A percentile compares a stretch with the other conserved stretches of the same genome.
Conservation (phyloP, 2,888 invertebrate species). For the Palloptera scutellata region DNA sequence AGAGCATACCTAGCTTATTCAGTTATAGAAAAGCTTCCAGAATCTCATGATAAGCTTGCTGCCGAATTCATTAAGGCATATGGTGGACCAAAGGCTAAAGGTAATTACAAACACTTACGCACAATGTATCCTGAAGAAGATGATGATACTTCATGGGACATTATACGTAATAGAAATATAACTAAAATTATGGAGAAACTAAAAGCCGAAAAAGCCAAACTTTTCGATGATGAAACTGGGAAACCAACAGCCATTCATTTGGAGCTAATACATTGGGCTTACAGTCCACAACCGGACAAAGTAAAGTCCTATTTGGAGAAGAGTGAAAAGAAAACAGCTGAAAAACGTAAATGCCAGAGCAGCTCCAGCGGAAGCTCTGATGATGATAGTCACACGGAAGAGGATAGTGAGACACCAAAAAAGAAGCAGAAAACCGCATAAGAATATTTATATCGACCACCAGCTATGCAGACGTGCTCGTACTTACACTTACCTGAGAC, state of each 20-base stretch:
- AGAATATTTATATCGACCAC: background rate
- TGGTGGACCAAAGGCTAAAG: conserved; percentile 69
- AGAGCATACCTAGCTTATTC: conserved; percentile 73
- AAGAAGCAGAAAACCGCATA: conserved; percentile 46
- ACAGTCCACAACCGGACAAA: conserved; percentile 75
- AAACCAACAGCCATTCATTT: conserved; percentile 75
- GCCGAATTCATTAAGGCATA: conserved; percentile 72
- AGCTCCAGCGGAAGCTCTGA: conserved; percentile 30
- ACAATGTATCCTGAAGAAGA: conserved; percentile 69
- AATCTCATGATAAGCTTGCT: conserved; percentile 67
- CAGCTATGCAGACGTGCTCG: no score
- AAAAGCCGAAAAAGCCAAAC: conserved; percentile 70
- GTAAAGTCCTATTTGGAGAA: conserved; percentile 69
- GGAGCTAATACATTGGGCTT: conserved; percentile 77
- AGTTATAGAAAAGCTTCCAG: conserved; percentile 69
- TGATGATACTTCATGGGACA: conserved; percentile 75
- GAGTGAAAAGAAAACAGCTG: conserved; percentile 42
- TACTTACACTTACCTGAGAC: no score
- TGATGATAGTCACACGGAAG: conserved; percentile 28
- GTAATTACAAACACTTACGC: conserved; percentile 74
- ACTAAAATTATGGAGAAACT: conserved; percentile 68
- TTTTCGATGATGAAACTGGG: conserved; percentile 71
- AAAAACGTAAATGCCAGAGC: conserved; percentile 63
- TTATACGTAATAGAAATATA: conserved; percentile 73
- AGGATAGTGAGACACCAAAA: conserved; percentile 39